These are phyloP conservation scores for Cyprinodon diabolis DNA, from an alignment of 2,797 vertebrate species.

Conservation along the genomic window DNA sequence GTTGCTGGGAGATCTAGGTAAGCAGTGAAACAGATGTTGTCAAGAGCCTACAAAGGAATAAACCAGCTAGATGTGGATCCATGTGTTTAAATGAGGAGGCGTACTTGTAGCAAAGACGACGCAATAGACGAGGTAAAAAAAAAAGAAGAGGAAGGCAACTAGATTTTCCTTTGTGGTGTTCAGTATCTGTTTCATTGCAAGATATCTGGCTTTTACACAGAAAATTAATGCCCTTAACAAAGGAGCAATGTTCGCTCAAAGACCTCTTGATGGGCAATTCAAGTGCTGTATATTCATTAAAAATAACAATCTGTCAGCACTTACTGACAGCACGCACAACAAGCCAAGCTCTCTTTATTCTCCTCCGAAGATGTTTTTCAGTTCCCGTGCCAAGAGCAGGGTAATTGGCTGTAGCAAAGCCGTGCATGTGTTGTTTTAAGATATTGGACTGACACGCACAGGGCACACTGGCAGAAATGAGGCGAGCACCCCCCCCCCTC, in stretches of 20 bases:
- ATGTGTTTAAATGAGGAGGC: constrained; percentile 26
- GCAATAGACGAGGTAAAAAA: constrained; percentile 25
- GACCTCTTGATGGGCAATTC: constrained; percentile 84
- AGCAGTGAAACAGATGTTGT: constrained; percentile 31
- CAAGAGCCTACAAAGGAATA: constrained; percentile 30
- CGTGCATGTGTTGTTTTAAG: constrained; percentile 85
- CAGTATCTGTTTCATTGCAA: constrained; percentile 64
- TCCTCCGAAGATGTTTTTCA: constrained; percentile 82
- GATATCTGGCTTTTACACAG: constrained; percentile 73
- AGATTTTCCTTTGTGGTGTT: constrained; percentile 51
- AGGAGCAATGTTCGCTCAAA: constrained; percentile 78
- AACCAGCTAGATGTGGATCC: constrained; percentile 22
- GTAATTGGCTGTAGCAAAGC: constrained; percentile 85
- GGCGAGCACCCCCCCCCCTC: constrained; percentile 40
- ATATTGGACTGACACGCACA: constrained; percentile 83
- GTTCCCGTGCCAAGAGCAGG: constrained; percentile 80
- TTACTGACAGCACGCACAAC: constrained; percentile 80
- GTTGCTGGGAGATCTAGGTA: constrained; percentile 24
- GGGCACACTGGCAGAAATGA: constrained; percentile 81
- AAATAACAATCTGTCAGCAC: constrained; percentile 86
- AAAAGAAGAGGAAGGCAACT: constrained; percentile 14
- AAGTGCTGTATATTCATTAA: constrained; percentile 85
- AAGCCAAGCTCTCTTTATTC: constrained; percentile 81
- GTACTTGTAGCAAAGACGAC: constrained; percentile 30
- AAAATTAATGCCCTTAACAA: constrained; percentile 80